Evolutionary conservation across 2,888 invertebrate genomes (phyloP).

Genomic region (Lasioglossum figueresi): DNA sequence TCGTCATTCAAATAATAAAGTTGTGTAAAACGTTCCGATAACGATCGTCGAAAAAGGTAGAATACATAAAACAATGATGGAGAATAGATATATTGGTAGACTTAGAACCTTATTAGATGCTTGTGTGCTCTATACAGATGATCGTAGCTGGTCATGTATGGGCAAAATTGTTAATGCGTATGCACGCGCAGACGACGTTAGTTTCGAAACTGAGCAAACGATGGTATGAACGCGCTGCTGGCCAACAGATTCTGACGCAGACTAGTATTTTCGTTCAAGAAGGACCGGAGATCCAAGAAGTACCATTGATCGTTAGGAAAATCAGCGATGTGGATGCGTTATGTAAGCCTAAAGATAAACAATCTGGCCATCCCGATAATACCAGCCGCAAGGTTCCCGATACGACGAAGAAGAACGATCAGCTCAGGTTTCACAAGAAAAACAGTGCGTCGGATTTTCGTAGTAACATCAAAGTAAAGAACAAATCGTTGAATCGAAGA

Average conservation of each 20-base stretch:
- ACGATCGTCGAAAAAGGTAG: slow-evolving; percentile 38
- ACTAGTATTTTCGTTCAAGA: slow-evolving; percentile 88
- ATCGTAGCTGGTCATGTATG: slow-evolving; percentile 46
- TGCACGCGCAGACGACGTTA: slow-evolving; percentile 11
- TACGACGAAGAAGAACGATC: slow-evolving; percentile 30
- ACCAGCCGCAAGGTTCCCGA: slow-evolving; percentile 7
- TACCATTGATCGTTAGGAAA: slow-evolving; percentile 87
- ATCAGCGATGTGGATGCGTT: slow-evolving; percentile 82
- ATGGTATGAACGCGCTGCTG: slow-evolving; percentile 52
- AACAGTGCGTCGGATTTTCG: background rate
- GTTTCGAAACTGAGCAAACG: slow-evolving; percentile 55
- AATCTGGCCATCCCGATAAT: background rate
- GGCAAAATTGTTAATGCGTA: slow-evolving; percentile 49
- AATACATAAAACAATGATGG: slow-evolving; percentile 6
- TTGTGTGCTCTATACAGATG: slow-evolving; percentile 59
- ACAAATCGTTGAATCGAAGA: slow-evolving; percentile 37
- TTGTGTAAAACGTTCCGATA: background rate
- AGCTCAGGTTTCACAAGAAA: slow-evolving; percentile 7
- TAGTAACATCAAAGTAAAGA: slow-evolving; percentile 7
- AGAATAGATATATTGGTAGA: slow-evolving; percentile 15
- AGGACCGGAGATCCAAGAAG: slow-evolving; percentile 88
- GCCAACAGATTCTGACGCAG: slow-evolving; percentile 56
- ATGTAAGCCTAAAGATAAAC: slow-evolving; percentile 22
- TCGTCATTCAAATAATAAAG: background rate
- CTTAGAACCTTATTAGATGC: slow-evolving; percentile 25